Conservation (phyloP, 2,113 vertebrate genomes). For the Aspiorhynchus laticeps region DNA sequence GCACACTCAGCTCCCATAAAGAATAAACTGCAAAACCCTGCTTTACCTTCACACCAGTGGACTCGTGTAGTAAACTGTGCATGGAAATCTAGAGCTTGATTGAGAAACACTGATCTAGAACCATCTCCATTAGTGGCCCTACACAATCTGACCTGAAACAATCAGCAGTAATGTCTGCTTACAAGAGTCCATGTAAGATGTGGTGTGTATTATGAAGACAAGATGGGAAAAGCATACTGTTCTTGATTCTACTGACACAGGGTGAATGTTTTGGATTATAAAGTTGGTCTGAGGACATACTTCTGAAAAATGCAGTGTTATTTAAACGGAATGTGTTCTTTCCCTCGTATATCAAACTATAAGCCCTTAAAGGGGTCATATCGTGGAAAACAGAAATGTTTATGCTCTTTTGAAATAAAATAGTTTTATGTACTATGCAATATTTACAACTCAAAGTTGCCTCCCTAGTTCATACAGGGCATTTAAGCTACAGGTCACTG, state of each 20-base stretch:
- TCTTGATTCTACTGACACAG: background rate
- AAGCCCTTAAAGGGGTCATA: background rate
- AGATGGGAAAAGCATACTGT: background rate
- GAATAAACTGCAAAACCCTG: background rate
- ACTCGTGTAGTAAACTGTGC: background rate
- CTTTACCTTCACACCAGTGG: background rate
- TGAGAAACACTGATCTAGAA: background rate
- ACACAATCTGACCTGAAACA: background rate
- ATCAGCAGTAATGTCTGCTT: slow-evolving; percentile 5
- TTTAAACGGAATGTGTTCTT: slow-evolving; percentile 17
- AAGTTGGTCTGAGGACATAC: slow-evolving; percentile 17
- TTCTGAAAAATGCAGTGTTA: slow-evolving; percentile 24
- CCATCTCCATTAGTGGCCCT: background rate
- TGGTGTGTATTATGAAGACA: slow-evolving; percentile 1
- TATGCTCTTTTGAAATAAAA: background rate
- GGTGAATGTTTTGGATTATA: slow-evolving; percentile 33
- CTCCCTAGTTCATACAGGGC: background rate
- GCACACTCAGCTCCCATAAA: background rate
- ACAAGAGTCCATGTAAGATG: background rate
- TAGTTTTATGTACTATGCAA: background rate
- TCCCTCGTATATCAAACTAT: slow-evolving; percentile 7
- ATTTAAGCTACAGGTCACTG: background rate
- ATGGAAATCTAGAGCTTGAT: background rate
- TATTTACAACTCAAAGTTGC: slow-evolving; percentile 5
- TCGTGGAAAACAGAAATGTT: background rate